phyloP scores from a whole-genome alignment of 2,797 vertebrate species.

The Manis pentadactyla region DNA sequence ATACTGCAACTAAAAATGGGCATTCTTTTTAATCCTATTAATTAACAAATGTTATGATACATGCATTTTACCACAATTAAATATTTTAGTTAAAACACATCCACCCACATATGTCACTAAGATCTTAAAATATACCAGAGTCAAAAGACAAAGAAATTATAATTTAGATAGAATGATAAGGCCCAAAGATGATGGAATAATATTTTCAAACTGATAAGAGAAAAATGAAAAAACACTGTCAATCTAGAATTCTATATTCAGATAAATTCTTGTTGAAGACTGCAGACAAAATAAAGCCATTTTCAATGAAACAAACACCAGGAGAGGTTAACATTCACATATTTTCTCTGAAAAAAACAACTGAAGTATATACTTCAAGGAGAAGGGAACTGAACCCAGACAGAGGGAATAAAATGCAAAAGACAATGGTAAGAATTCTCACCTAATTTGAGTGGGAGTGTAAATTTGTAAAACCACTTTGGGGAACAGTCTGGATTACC shows the following conservation, averaged over 20 bases:
- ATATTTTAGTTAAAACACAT: background rate
- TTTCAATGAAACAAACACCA: background rate
- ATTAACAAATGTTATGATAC: background rate
- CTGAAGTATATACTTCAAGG: background rate
- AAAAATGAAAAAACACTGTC: background rate
- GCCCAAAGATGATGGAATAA: background rate
- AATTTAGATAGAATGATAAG: background rate
- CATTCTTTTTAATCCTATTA: background rate
- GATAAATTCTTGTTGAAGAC: background rate
- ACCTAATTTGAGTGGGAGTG: background rate
- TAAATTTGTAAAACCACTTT: background rate
- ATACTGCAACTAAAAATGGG: background rate
- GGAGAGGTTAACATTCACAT: background rate
- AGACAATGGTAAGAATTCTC: background rate
- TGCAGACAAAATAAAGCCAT: background rate
- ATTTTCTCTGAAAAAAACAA: background rate
- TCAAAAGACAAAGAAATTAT: background rate
- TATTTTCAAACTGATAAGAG: background rate
- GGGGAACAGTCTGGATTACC: background rate
- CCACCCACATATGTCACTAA: background rate
- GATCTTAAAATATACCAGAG: constrained; percentile 2
- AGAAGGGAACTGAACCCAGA: background rate
- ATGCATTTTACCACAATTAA: background rate
- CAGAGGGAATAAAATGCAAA: background rate
- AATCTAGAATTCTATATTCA: background rate